Base-by-base conservation (phyloP, 2,888 invertebrate genomes). In the Flexamia atlantica region DNA sequence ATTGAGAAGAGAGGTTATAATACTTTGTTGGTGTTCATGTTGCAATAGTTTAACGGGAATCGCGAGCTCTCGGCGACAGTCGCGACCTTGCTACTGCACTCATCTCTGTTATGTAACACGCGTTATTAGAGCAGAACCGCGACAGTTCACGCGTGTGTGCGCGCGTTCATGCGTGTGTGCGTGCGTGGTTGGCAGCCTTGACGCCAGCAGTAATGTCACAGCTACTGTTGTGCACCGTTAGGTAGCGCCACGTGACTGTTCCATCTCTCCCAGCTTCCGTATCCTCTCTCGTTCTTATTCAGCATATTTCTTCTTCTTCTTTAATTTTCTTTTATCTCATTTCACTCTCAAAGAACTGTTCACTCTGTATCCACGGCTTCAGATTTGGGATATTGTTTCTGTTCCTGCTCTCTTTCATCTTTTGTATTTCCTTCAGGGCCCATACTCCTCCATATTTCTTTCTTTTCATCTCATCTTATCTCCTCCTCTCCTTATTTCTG, bases 81-180 rank as follows among this genome's bases (percentile, higher is more conserved):
- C 36, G 23, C 20, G 72, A 40, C 72, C 72, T 72, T 42, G 40
- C 40, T 17, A 3, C 20, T 40, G 20, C 72, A 72, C 72, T 72
- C 36, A 36, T 68, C 30, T 9, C 46, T 23, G 60, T 60, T 30
- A 40, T 14, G 36, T 72, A 40, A 72, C 28, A 14, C 28, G 72
- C n/a, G 42, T 72, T 68, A 68, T 68, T 72, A 72, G 72, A 40
- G 72, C 72, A 40, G 72, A 72, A 72, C 72, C 4, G 25, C 14
- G 72, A 42, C 40, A 42, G 72, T 72, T 36, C 72, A 40, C 40
- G 40, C 72, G 72, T 72, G 40, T 23, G 42, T 40, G 72, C 20
- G 72, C 7, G 72, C 20, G 72, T 20, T n/a, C 2, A 1, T 40
- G 72, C 40, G 32, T 20, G 23, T 40, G 72, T 17, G 72, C 20